These are phyloP conservation scores for Leucophora obtusa DNA, from an alignment of 2,888 invertebrate species.

Conservation along the genomic window DNA sequence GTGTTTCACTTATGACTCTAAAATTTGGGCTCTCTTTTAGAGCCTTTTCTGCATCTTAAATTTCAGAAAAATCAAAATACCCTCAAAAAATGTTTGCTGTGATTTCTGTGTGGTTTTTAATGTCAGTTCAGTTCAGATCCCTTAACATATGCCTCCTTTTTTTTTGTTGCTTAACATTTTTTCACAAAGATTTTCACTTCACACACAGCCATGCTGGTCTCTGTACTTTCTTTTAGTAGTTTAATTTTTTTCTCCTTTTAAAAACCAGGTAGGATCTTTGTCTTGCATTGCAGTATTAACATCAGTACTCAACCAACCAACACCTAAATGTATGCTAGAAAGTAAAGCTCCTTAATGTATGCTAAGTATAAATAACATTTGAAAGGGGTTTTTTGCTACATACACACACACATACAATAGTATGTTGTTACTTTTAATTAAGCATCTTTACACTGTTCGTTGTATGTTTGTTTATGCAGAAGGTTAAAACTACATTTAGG, in stretches of 20 bases:
- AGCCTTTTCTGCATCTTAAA: too few species aligned
- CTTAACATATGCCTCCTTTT: constrained; percentile 25
- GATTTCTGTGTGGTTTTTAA: neutral
- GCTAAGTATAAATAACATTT: constrained; percentile 44
- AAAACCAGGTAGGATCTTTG: neutral
- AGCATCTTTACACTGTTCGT: neutral
- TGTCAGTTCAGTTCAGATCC: neutral
- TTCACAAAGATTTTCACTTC: neutral
- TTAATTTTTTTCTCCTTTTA: neutral
- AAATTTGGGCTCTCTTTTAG: too few species aligned
- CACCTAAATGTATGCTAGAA: constrained; percentile 46
- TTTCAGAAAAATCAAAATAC: too few species aligned
- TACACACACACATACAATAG: neutral
- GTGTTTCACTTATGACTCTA: too few species aligned
- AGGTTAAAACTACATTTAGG: constrained; percentile 43
- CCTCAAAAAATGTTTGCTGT: neutral
- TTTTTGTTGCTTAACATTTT: neutral
- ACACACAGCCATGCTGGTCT: neutral
- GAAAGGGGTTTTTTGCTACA: constrained; percentile 31
- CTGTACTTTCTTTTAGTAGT: neutral
- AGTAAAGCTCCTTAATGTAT: neutral
- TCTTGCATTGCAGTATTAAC: neutral
- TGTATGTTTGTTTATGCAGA: neutral
- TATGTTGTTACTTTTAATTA: constrained; percentile 51
- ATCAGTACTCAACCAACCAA: neutral